Conservation (phyloP, 2,113 vertebrate species). For the Artemisiospiza belli region DNA sequence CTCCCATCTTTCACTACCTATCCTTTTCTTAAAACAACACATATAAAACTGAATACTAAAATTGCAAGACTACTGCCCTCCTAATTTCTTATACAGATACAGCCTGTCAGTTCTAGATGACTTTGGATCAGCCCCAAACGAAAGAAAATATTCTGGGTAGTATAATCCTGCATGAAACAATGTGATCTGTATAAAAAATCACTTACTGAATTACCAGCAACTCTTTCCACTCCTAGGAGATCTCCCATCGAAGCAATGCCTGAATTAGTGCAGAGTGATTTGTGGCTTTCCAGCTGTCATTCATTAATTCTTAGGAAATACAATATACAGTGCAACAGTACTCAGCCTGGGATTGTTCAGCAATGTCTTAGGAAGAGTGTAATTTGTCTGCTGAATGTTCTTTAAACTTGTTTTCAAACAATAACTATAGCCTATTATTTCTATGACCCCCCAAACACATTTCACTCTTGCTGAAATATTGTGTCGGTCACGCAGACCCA, state of each 20-base stretch:
- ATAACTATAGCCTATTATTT: background rate
- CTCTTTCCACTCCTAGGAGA: constrained; percentile 33
- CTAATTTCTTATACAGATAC: constrained; percentile 59
- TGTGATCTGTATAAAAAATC: constrained; percentile 55
- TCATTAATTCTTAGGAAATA: constrained; percentile 58
- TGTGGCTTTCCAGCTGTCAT: constrained; percentile 48
- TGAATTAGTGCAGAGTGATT: constrained; percentile 62
- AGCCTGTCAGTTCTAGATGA: constrained; percentile 22
- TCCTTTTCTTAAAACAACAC: constrained; percentile 53
- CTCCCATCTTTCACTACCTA: constrained; percentile 51
- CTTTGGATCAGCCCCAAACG: constrained; percentile 48
- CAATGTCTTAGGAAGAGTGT: background rate
- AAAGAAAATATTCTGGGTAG: constrained; percentile 46
- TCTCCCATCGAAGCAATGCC: constrained; percentile 22
- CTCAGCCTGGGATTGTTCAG: background rate
- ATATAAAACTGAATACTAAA: constrained; percentile 50
- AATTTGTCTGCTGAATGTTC: background rate
- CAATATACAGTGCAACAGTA: background rate
- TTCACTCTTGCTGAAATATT: background rate
- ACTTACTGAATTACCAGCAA: constrained; percentile 54
- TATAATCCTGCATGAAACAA: constrained; percentile 37
- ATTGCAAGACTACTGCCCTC: constrained; percentile 20
- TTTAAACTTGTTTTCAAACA: background rate
- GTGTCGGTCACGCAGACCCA: background rate
- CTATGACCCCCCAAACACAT: background rate